These are phyloP conservation scores for Dendrolimus kikuchii DNA, from an alignment of 1,140 invertebrate species.

Conservation along the genomic window DNA sequence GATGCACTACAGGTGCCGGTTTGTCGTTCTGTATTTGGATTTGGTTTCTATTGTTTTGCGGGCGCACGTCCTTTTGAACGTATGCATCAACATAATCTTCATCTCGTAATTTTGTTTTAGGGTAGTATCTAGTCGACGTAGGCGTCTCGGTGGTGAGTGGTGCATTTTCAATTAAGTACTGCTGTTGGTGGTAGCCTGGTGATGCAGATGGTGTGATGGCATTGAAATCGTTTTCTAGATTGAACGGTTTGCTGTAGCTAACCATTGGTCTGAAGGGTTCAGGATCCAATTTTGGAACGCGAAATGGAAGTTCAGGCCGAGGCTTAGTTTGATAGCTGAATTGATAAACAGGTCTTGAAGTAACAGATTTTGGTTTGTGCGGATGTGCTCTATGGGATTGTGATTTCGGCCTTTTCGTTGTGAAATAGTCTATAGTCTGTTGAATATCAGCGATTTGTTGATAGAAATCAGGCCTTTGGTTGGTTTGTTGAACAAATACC, in stretches of 20 bases:
- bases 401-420: conserved; percentile 63
- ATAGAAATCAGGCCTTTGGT: conserved; percentile 66
- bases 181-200: conserved; percentile 52
- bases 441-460: conserved; percentile 72
- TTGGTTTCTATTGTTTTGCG: conserved; percentile 51
- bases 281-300: conserved; percentile 71
- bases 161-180: conserved; percentile 58
- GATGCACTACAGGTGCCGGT: conserved; percentile 33
- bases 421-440: conserved; percentile 70
- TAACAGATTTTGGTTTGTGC: conserved; percentile 56
- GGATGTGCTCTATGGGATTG: conserved; percentile 49
- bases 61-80: conserved; percentile 29
- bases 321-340: conserved; percentile 59
- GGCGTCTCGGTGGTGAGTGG: conserved; percentile 60
- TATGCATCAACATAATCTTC: conserved; percentile 55
- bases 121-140: conserved; percentile 59
- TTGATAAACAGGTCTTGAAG: conserved; percentile 59
- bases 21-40: conserved; percentile 56
- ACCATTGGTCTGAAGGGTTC: conserved; percentile 77
- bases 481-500: conserved; percentile 47
- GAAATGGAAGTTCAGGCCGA: conserved; percentile 57
- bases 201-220: conserved; percentile 59
- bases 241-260: conserved; percentile 76
- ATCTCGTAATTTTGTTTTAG: conserved; percentile 49
- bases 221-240: conserved; percentile 71